Percentiles rank a stretch among this genome's conserved stretches.
These are phyloP conservation scores for Heteropelma amictum DNA, from an alignment of 2,888 invertebrate species.

Conservation along the genomic window DNA sequence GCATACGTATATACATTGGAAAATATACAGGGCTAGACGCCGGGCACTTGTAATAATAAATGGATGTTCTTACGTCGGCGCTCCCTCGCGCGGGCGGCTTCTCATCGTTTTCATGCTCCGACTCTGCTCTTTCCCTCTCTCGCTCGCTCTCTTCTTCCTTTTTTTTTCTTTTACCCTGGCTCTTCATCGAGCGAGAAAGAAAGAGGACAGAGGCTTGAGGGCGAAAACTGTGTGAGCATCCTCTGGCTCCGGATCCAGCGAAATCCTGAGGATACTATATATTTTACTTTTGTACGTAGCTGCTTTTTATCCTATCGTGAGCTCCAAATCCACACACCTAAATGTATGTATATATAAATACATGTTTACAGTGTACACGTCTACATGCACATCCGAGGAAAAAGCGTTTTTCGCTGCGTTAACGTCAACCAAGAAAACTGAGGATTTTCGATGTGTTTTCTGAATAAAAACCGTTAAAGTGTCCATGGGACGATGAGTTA, in stretches of 20 bases:
- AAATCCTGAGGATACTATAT: conserved; percentile 48
- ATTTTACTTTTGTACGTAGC: conserved; percentile 39
- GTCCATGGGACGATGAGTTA: too few relatives aligned
- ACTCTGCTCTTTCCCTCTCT: conserved; percentile 1
- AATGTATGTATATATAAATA: background rate
- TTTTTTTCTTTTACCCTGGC: background rate
- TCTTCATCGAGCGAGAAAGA: conserved; percentile 20
- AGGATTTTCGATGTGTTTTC: too few relatives aligned
- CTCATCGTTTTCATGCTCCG: conserved; percentile 44
- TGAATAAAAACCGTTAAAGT: too few relatives aligned
- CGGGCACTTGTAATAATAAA: conserved; percentile 51
- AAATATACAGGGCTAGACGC: conserved; percentile 37
- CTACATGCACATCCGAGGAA: too few relatives aligned
- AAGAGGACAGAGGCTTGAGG: conserved; percentile 32
- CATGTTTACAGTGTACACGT: background rate
- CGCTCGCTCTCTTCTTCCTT: background rate
- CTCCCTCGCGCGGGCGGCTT: conserved; percentile 31
- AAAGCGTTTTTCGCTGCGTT: too few relatives aligned
- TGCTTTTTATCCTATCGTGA: conserved; percentile 44
- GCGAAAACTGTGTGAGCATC: conserved; percentile 36
- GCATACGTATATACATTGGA: too few relatives aligned
- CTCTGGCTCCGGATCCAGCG: conserved; percentile 45
- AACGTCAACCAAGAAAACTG: too few relatives aligned
- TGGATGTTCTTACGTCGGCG: conserved; percentile 48
- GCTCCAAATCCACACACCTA: conserved; percentile 33